Percentiles rank a stretch among this genome's conserved stretches.
These are phyloP conservation scores for Silvanus unidentatus DNA, from an alignment of 2,888 invertebrate species.

Conservation along the genomic window DNA sequence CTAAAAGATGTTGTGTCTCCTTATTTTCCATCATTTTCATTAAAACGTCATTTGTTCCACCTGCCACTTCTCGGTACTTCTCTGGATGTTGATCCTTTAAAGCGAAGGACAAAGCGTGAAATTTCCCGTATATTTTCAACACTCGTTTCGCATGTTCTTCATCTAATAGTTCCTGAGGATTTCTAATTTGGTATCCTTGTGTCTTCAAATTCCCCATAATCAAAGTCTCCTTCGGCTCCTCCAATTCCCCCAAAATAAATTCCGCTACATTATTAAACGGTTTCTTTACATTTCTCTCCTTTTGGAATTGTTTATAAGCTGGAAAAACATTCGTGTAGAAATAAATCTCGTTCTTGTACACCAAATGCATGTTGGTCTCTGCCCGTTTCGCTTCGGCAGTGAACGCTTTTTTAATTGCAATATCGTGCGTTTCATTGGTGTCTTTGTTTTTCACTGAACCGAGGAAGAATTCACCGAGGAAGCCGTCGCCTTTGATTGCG, in stretches of 20 bases:
- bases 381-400: slow-evolving; percentile 4
- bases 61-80: slow-evolving; percentile 8
- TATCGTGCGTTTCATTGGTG: slow-evolving; percentile 1
- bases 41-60: not conserved
- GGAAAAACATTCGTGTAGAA: slow-evolving; percentile 29
- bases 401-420: slow-evolving; percentile 11
- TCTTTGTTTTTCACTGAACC: slow-evolving; percentile 5
- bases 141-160: slow-evolving; percentile 4
- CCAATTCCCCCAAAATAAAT: not conserved
- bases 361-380: not conserved
- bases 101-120: slow-evolving; percentile 14
- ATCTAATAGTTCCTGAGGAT: not conserved
- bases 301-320: slow-evolving; percentile 19
- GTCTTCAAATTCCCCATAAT: not conserved
- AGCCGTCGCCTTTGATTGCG: slow-evolving; percentile 7
- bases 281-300: slow-evolving; percentile 4
- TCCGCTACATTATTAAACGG: not conserved
- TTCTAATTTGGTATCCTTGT: not conserved
- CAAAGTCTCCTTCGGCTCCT: not conserved
- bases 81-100: slow-evolving; percentile 9
- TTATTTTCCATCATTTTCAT: too few species aligned
- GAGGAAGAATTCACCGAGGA: slow-evolving; percentile 8
- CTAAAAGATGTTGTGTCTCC: too few species aligned
- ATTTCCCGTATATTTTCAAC: slow-evolving; percentile 10
- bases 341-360: slow-evolving; percentile 23